These are phyloP conservation scores for Morpho achilles DNA, from an alignment of 2,888 invertebrate genomes.

Conservation along the genomic window DNA sequence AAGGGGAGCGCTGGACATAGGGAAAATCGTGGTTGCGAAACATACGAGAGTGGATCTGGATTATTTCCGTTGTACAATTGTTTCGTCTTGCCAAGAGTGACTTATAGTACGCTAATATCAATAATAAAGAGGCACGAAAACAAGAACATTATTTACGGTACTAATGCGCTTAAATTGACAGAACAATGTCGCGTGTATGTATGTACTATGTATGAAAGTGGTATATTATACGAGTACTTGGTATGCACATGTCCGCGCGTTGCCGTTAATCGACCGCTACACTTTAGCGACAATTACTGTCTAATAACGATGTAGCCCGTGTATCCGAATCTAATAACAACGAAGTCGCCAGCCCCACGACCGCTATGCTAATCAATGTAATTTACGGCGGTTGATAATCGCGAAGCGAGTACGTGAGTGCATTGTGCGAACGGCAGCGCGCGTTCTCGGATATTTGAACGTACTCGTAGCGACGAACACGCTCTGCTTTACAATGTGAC, in stretches of 20 bases:
- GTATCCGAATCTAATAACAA: slow-evolving; percentile 69
- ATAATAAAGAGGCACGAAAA: too few relatives aligned
- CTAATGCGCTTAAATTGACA: too few relatives aligned
- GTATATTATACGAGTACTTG: slow-evolving; percentile 35
- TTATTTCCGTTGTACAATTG: too few relatives aligned
- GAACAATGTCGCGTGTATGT: neutral
- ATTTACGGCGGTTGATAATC: slow-evolving; percentile 75
- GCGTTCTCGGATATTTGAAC: slow-evolving; percentile 35
- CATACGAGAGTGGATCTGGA: too few relatives aligned
- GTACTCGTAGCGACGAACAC: slow-evolving; percentile 28
- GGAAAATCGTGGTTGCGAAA: too few relatives aligned
- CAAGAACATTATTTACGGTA: too few relatives aligned
- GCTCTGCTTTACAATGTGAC: slow-evolving; percentile 45
- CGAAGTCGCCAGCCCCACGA: slow-evolving; percentile 61
- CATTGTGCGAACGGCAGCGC: slow-evolving; percentile 55
- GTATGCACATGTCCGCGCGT: slow-evolving; percentile 49
- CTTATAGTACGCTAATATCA: too few relatives aligned
- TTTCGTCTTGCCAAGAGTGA: too few relatives aligned
- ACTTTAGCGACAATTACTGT: slow-evolving; percentile 69
- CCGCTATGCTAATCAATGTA: slow-evolving; percentile 72
- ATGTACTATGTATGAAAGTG: neutral
- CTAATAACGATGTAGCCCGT: slow-evolving; percentile 65
- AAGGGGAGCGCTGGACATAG: too few relatives aligned
- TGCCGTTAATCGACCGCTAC: slow-evolving; percentile 75
- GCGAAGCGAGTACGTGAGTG: slow-evolving; percentile 72